phyloP scores from a whole-genome alignment of 2,888 invertebrate species.

The Temnothorax ravouxi region DNA sequence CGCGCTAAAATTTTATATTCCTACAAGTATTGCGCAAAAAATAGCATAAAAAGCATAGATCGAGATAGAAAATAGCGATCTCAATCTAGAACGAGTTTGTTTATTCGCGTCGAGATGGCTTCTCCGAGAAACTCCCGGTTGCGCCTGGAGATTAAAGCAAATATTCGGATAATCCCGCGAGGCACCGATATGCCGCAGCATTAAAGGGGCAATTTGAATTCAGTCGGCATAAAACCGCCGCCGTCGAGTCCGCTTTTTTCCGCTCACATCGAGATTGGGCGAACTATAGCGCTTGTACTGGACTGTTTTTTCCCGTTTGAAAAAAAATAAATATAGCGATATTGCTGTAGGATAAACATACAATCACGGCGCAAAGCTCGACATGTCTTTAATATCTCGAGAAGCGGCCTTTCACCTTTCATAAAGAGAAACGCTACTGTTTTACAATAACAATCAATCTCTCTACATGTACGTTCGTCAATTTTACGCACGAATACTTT shows the following conservation, averaged over 20 bases:
- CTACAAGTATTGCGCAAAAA: background rate
- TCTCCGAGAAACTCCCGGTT: slow-evolving; percentile 45
- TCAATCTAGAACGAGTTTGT: slow-evolving; percentile 36
- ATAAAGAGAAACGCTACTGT: background rate
- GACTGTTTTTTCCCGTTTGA: background rate
- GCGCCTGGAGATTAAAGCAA: slow-evolving; percentile 77
- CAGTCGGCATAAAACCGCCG: slow-evolving; percentile 39
- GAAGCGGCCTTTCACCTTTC: background rate
- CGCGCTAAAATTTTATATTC: background rate
- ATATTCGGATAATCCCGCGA: slow-evolving; percentile 81
- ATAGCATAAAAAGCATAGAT: background rate
- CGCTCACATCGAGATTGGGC: background rate
- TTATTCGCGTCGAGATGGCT: slow-evolving; percentile 40
- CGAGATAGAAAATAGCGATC: slow-evolving; percentile 35
- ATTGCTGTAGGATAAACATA: background rate
- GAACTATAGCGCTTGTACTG: slow-evolving; percentile 22
- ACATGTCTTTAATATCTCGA: slow-evolving; percentile 6
- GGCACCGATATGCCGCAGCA: slow-evolving; percentile 85
- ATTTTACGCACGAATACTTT: background rate
- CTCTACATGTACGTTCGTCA: background rate
- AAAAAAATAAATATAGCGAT: slow-evolving; percentile 26
- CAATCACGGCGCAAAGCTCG: background rate
- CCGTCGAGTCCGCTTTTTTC: slow-evolving; percentile 22
- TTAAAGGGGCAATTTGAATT: slow-evolving; percentile 68
- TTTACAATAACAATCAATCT: background rate